Conservation (phyloP, 2,888 invertebrate genomes). For the Malachius bipustulatus region DNA sequence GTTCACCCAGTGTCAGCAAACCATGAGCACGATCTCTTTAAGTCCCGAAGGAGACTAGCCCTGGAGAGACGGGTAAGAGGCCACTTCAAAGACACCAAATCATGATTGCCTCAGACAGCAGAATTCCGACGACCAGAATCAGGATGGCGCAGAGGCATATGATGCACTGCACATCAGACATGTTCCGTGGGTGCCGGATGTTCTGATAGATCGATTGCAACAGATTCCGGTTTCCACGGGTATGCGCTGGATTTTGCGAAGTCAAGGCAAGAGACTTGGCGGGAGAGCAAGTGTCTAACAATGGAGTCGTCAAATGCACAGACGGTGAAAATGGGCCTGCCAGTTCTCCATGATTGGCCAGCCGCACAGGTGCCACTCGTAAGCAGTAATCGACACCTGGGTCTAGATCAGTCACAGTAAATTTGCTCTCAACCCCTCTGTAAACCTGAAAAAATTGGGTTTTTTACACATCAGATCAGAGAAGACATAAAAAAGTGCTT, state of each 20-base stretch:
- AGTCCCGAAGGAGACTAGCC: too few species aligned
- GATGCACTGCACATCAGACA: constrained; percentile 12
- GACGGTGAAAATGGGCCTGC: constrained; percentile 59
- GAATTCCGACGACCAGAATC: background rate
- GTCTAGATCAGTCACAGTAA: constrained; percentile 55
- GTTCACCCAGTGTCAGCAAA: background rate
- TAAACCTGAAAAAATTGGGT: constrained; percentile 44
- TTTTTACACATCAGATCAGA: background rate
- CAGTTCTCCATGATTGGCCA: constrained; percentile 46
- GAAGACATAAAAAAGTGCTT: constrained; percentile 5
- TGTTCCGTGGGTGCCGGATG: constrained; percentile 10
- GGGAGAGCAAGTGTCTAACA: constrained; percentile 31
- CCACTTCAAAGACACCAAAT: background rate
- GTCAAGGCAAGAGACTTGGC: constrained; percentile 18
- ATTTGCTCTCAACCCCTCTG: constrained; percentile 50
- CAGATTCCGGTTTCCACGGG: constrained; percentile 17
- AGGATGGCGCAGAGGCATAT: background rate
- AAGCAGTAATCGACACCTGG: constrained; percentile 64
- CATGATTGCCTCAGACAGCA: background rate
- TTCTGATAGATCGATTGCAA: constrained; percentile 15
- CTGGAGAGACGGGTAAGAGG: too few species aligned
- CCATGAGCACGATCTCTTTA: background rate
- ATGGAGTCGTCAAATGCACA: constrained; percentile 45
- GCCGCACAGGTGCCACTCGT: constrained; percentile 66
- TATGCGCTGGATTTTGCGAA: constrained; percentile 16